phyloP scores from a whole-genome alignment of 1,140 invertebrate species.

The Lepidurus apus region DNA sequence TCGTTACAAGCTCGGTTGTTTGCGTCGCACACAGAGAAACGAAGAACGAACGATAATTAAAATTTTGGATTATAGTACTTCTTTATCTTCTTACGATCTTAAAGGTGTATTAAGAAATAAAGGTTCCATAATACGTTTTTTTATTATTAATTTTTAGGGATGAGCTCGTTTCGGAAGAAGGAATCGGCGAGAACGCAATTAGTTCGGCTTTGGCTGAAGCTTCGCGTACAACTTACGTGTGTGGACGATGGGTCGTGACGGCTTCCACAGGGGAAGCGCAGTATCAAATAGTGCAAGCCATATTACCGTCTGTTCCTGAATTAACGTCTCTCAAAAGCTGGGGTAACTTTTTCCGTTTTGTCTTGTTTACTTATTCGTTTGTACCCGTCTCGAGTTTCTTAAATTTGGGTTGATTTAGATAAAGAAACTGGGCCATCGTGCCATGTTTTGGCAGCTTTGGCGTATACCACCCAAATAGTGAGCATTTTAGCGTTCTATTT shows the following conservation, averaged over 20 bases:
- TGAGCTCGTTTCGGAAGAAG: background rate
- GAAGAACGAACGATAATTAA: too few species aligned
- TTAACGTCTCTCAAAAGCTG: background rate
- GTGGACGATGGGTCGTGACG: background rate
- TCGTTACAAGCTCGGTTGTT: too few species aligned
- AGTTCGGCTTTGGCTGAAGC: background rate
- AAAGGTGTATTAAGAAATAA: background rate
- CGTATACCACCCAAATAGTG: slow-evolving; percentile 74
- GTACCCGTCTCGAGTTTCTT: too few species aligned
- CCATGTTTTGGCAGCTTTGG: slow-evolving; percentile 57
- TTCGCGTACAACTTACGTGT: background rate
- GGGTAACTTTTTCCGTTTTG: background rate
- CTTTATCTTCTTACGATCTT: too few species aligned
- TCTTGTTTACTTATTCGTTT: too few species aligned
- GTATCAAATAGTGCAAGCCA: slow-evolving; percentile 7
- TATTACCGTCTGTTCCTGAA: background rate
- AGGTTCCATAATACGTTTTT: background rate
- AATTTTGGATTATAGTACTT: too few species aligned
- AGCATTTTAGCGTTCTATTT: slow-evolving; percentile 70
- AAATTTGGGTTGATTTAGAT: slow-evolving; percentile 11
- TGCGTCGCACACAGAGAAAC: too few species aligned
- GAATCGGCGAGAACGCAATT: background rate
- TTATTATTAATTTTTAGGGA: background rate
- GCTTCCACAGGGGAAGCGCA: background rate
- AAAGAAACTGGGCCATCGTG: background rate